Evolutionary conservation across 2,797 vertebrate species (phyloP).

Genomic region (Benthosema pterotum): DNA sequence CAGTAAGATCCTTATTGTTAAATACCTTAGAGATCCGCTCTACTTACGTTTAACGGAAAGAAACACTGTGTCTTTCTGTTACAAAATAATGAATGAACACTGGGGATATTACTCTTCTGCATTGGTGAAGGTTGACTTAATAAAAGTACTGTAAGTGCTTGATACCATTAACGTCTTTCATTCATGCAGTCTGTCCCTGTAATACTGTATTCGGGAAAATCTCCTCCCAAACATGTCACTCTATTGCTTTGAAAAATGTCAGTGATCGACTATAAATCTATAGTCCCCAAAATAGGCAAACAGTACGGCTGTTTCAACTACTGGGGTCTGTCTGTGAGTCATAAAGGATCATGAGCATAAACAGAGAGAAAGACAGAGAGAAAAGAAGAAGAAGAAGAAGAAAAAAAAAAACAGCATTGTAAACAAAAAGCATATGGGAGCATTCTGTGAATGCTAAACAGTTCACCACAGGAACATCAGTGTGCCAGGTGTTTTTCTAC

Average conservation of each 20-base stretch:
- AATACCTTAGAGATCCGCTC: not conserved
- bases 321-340: conserved; percentile 11
- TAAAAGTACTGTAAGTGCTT: too few relatives aligned
- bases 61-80: not conserved
- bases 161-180: not conserved
- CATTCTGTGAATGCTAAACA: conserved; percentile 36
- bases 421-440: conserved; percentile 53
- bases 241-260: conserved; percentile 11
- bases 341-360: conserved; percentile 18
- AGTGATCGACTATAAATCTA: not conserved
- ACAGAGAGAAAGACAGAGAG: not conserved
- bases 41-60: too few relatives aligned
- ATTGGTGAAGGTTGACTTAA: not conserved
- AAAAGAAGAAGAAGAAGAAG: conserved; percentile 14
- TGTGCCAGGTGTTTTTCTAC: conserved; percentile 47
- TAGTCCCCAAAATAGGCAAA: conserved; percentile 6
- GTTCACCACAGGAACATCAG: conserved; percentile 41
- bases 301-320: conserved; percentile 8
- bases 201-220: not conserved
- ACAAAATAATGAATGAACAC: not conserved
- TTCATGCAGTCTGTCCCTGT: not conserved
- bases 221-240: not conserved
- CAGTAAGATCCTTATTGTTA: too few relatives aligned
- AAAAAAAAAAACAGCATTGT: conserved; percentile 12
- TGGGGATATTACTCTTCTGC: not conserved